Base-by-base conservation (phyloP, 2,888 invertebrate genomes). In the Eurois occulta region DNA sequence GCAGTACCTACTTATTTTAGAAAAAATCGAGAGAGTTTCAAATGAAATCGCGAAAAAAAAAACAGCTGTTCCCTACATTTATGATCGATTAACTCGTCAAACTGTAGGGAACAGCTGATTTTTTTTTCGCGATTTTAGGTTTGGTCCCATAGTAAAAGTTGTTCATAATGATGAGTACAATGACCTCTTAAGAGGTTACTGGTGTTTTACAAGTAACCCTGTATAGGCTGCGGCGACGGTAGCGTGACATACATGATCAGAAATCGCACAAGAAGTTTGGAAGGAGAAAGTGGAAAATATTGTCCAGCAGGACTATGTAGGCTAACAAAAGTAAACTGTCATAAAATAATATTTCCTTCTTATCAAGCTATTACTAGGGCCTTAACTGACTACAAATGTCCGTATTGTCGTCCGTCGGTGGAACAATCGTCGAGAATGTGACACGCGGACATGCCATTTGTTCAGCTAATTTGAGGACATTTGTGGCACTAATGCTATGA, bases 381-480 rank as follows among this genome's bases (percentile, higher is more conserved):
- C 82, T n/a, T 41, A 83, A 58, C 46, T 38, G 46, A n/a, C 68
- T 60, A 38, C 62, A 65, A 32, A 62, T 46, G 65, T 62, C 38
- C 35, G 69, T 66, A 80, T 83, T n/a, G n/a, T n/a, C n/a, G n/a
- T 66, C 66, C 84, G 70, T 65, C 10, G 32, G 38, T 43, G 60
- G 72, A 52, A 71, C 72, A 70, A 62, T 64, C 52, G 43, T 13
- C 43, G 52, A 55, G 77, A 81, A 84, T 83, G 85, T 77, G 84
- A 77, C 38, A 69, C 46, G 68, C 24, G 41, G 73, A 55, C 48
- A 65, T 52, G 46, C 55, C 35, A 73, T 74, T 71, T 71, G 68
- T 71, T 64, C 81, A 18, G 64, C 48, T 72, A 81, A 84, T 84
- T 73, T 69, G 16, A 64, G 71, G 77, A 80, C 73, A 77, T 77